Base-by-base conservation (phyloP, 2,888 invertebrate genomes). In the Ochropleura plecta region DNA sequence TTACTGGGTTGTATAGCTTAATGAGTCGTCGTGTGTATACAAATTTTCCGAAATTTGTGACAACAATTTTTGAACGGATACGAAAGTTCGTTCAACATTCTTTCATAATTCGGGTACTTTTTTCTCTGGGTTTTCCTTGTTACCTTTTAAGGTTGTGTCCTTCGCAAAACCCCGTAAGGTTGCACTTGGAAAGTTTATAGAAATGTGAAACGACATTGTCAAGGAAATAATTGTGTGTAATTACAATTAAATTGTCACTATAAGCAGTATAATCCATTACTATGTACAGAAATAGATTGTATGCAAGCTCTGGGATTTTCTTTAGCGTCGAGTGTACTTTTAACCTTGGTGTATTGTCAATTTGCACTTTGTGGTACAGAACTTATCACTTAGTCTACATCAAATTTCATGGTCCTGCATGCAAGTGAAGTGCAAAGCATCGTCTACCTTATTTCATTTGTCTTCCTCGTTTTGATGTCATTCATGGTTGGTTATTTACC, bases 71-170 rank as follows among this genome's bases (percentile, higher is more conserved):
- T 55, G 70, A 78, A 53, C 75, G 83, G 86, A 86, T 78, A 73
- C 71, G 83, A 81, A 88, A 88, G 85, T 80, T 59, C 42, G 67
- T 69, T 69, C 53, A 59, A 68, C 64, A 68, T 83, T 80, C 76
- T 62, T 86, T 76, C 57, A 77, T 70, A 66, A 83, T 79, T 79
- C 20, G 42, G 53, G 51, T 77, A 76, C 72, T 70, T 59, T 82
- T 82, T 81, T 71, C 64, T 68, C 66, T 3, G 77, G 79, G 64
- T 69, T 86, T 87, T 85, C 79, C 83, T 83, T 44, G 48, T 78
- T 46, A 16, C 6, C 0, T 44, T 63, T 51, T 44, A 76, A 73
- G 60, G 46, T 60, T 51, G 14, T 73, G 70, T 78, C 84, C 81
- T 81, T 84, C 69, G n/a, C 51, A 75, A 76, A 73, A 69, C 46